Base-by-base conservation (phyloP, 2,113 vertebrate genomes). In the Oryzias melastigma region DNA sequence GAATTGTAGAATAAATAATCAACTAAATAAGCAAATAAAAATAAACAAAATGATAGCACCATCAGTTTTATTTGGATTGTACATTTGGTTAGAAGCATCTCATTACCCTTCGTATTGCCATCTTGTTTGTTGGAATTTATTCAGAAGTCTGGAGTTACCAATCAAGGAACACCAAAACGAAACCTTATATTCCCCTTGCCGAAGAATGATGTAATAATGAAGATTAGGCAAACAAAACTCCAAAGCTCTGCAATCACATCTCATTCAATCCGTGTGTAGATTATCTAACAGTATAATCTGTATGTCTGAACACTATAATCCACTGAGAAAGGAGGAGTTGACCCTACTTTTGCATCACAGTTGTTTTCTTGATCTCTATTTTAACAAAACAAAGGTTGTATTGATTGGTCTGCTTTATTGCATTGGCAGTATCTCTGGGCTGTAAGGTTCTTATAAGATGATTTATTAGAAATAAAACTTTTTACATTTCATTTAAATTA, bases 141-240 rank as follows among this genome's bases (percentile, higher is more conserved):
- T 54, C 14, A 25, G 22, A 41, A 57, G 25, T 52, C 13, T 15
- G 55, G 7, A 45, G 18, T 48, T 42, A 62, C 20, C 54, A 25
- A 20, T 51, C 20, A 1, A 54, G 60, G 41, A 56, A 54, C 18
- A 29, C 4, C 35, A 24, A 65, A 70, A 62, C 52, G 35, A 51
- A 52, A 60, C 27, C 42, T 46, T 65, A 25, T 49, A 70, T 57
- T 68, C 44, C n/a, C 55, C 59, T 24, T 24, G 35, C 53, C 62
- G 40, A 52, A 20, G 5, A 52, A 15, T 68, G 69, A 72, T 66
- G 73, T 68, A 73, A 77, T 75, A 57, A 46, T 22, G 48, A 71
- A 77, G 75, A 81, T 84, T 81, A 68, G 68, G 20, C 52, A 51
- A 68, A 75, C 6, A 73, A 24, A 68, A 84, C 57, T 62, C 62